These are phyloP conservation scores for Dasysyrphus albostriatus DNA, from an alignment of 2,888 invertebrate genomes.

Conservation along the genomic window DNA sequence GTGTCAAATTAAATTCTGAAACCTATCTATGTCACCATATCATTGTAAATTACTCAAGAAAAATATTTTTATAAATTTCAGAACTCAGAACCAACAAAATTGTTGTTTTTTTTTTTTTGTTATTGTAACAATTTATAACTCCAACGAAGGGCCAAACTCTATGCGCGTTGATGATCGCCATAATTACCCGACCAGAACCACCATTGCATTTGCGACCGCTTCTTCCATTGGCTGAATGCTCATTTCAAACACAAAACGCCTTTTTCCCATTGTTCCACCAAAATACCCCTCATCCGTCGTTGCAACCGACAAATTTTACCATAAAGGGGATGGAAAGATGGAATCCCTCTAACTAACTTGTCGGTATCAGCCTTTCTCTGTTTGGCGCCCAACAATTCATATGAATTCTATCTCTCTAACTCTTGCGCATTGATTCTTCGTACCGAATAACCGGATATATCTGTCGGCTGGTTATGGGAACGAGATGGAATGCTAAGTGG, in stretches of 20 bases:
- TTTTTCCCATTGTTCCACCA: conserved; percentile 61
- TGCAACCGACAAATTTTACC: not conserved
- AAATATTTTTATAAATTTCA: conserved; percentile 16
- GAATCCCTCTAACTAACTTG: conserved; percentile 29
- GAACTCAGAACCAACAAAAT: not conserved
- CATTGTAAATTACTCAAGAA: conserved; percentile 41
- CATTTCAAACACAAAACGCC: conserved; percentile 67
- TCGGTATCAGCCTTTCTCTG: conserved; percentile 48
- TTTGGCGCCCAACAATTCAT: conserved; percentile 47
- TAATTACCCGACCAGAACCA: conserved; percentile 83
- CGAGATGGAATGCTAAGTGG: conserved; percentile 76
- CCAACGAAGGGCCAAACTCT: conserved; percentile 50
- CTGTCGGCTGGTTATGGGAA: conserved; percentile 76
- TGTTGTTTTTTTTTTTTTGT: not conserved
- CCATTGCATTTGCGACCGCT: conserved; percentile 79
- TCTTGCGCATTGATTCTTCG: conserved; percentile 59
- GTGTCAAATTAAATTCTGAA: conserved; percentile 26
- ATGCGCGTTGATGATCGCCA: conserved; percentile 80
- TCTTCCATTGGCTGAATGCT: conserved; percentile 64
- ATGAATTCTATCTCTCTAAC: conserved; percentile 53
- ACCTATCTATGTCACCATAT: conserved; percentile 49
- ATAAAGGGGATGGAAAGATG: conserved; percentile 42
- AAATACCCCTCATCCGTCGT: not conserved
- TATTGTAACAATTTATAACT: conserved; percentile 45
- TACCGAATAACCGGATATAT: conserved; percentile 75